A percentile compares a stretch with the other conserved stretches of the same genome.
Conservation (phyloP, 2,797 vertebrate species). For the Betta splendens region DNA sequence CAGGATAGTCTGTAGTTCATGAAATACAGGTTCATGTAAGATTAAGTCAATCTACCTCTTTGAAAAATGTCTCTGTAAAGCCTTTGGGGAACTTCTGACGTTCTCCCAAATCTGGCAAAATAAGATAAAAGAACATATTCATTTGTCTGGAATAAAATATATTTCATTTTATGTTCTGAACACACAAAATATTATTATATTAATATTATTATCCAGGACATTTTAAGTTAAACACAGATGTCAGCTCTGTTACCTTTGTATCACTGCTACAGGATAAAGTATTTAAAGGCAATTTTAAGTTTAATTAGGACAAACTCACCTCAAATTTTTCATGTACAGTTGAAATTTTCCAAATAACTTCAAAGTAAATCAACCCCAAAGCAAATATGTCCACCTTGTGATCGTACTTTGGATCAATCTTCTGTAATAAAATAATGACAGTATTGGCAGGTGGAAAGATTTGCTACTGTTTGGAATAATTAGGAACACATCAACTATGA, state of each 20-base stretch:
- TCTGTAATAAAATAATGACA: slow-evolving; percentile 42
- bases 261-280: too few relatives aligned
- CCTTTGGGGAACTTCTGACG: slow-evolving; percentile 48
- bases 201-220: neutral
- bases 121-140: neutral
- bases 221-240: too few relatives aligned
- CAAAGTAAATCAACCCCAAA: slow-evolving; percentile 78
- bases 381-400: slow-evolving; percentile 80
- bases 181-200: too few relatives aligned
- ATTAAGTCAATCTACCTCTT: slow-evolving; percentile 73
- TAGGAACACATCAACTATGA: too few relatives aligned
- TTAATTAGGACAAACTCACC: slow-evolving; percentile 49
- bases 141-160: too few relatives aligned
- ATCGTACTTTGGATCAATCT: slow-evolving; percentile 6
- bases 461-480: too few relatives aligned
- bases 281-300: too few relatives aligned
- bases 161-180: too few relatives aligned
- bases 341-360: slow-evolving; percentile 67
- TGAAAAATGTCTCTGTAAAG: slow-evolving; percentile 45
- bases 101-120: slow-evolving; percentile 43
- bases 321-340: slow-evolving; percentile 7
- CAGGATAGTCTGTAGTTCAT: too few relatives aligned
- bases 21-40: too few relatives aligned
- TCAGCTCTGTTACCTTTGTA: too few relatives aligned
- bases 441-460: neutral